These are phyloP conservation scores for Rhogogaster chlorosoma DNA, from an alignment of 2,888 invertebrate genomes.

Conservation along the genomic window DNA sequence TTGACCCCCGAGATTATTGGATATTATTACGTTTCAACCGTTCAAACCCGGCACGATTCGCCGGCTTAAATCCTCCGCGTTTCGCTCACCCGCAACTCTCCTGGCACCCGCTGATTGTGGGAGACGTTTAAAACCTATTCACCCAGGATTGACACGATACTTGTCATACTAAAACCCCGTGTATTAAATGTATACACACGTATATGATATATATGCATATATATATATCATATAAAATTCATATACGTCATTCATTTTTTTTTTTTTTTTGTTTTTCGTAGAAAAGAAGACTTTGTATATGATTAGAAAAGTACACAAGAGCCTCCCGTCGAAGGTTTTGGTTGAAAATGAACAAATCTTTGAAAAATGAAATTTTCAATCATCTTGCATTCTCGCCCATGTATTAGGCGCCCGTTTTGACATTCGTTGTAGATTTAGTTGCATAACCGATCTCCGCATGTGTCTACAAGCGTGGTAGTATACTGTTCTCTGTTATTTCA, in stretches of 20 bases:
- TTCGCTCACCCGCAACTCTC: slow-evolving; percentile 55
- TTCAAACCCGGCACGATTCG: slow-evolving; percentile 77
- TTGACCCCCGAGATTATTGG: slow-evolving; percentile 73
- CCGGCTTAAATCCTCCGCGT: slow-evolving; percentile 71
- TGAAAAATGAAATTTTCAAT: not conserved
- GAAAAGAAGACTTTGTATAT: not conserved
- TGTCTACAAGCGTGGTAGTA: not conserved
- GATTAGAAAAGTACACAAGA: not conserved
- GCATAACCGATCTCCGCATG: not conserved
- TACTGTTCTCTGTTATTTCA: slow-evolving; percentile 15
- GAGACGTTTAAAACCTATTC: slow-evolving; percentile 57
- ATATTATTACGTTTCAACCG: slow-evolving; percentile 78
- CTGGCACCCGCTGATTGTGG: slow-evolving; percentile 70
- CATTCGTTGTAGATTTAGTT: not conserved
- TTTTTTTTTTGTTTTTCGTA: not conserved
- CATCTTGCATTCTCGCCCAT: not conserved
- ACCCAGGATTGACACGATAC: slow-evolving; percentile 50
- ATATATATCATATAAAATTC: not conserved
- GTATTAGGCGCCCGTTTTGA: not conserved
- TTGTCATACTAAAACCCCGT: slow-evolving; percentile 47
- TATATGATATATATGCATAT: no score
- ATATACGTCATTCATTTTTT: not conserved
- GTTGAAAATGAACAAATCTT: not conserved
- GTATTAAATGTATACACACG: slow-evolving; percentile 42
- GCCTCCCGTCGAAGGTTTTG: not conserved